phyloP scores from a whole-genome alignment of 2,888 invertebrate species.

The Cremastobaeus sp. region DNA sequence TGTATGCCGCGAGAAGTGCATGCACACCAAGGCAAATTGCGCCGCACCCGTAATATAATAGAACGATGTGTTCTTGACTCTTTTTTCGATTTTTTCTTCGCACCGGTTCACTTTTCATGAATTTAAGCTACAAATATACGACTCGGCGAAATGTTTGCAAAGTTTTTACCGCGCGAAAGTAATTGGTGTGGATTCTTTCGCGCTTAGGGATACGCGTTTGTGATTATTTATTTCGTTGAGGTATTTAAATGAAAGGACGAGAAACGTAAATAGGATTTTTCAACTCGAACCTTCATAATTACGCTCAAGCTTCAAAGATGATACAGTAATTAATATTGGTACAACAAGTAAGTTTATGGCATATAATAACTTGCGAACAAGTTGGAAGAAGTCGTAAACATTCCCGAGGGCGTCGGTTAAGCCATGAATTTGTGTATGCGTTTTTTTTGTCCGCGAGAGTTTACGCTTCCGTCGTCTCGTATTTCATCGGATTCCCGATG shows the following conservation, averaged over 20 bases:
- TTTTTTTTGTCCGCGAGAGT: no score
- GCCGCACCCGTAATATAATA: constrained; percentile 27
- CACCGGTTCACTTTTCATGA: constrained; percentile 17
- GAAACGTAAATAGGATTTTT: not conserved
- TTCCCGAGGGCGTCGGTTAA: constrained; percentile 9
- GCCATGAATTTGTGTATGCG: no score
- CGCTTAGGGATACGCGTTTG: constrained; percentile 13
- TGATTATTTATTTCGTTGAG: constrained; percentile 16
- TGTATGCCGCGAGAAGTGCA: constrained; percentile 30
- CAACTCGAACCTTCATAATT: constrained; percentile 21
- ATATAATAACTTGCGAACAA: constrained; percentile 34
- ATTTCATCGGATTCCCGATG: no score
- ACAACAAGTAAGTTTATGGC: constrained; percentile 25
- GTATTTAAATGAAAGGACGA: not conserved
- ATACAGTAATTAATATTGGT: constrained; percentile 36
- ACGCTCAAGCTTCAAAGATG: constrained; percentile 14
- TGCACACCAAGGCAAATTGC: constrained; percentile 45
- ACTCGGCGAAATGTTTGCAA: constrained; percentile 6
- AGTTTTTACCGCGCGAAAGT: constrained; percentile 8
- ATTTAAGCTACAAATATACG: constrained; percentile 23
- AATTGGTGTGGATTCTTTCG: constrained; percentile 12
- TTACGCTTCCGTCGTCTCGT: not conserved
- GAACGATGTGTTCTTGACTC: no score
- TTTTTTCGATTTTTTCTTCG: constrained; percentile 16
- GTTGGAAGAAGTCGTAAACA: constrained; percentile 19